Percentiles rank a stretch among this genome's conserved stretches.
Conservation (phyloP, 1,140 invertebrate species). For the Lepeophtheirus salmonis region DNA sequence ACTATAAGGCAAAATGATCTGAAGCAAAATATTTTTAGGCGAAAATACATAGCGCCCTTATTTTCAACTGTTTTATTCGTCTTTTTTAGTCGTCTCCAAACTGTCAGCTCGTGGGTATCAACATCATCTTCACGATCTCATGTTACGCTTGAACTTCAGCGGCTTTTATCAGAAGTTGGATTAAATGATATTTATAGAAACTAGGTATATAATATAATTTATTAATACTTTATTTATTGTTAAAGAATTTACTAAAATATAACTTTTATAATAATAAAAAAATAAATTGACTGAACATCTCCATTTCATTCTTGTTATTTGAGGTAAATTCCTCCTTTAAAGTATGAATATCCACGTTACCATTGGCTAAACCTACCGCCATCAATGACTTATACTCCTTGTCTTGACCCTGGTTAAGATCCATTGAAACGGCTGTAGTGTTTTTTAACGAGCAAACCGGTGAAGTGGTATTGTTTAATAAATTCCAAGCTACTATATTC, state of each 20-base stretch:
- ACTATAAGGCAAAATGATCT: too few relatives aligned
- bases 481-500: background rate
- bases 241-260: background rate
- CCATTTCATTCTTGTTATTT: background rate
- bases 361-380: background rate
- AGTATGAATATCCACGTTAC: background rate
- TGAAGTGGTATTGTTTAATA: too few relatives aligned
- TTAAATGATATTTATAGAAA: background rate
- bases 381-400: too few relatives aligned
- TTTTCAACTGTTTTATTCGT: too few relatives aligned
- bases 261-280: background rate
- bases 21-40: too few relatives aligned
- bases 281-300: background rate
- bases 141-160: conserved; percentile 18
- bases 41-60: too few relatives aligned
- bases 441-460: too few relatives aligned
- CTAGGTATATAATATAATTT: background rate
- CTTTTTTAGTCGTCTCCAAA: conserved; percentile 18
- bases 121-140: conserved; percentile 16
- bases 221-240: background rate
- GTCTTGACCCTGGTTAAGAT: too few relatives aligned
- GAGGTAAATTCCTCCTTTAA: background rate
- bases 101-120: conserved; percentile 13
- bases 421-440: too few relatives aligned
- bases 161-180: conserved; percentile 14